These are phyloP conservation scores for Pyrocephalus nanus DNA, from an alignment of 2,797 vertebrate genomes.

Conservation along the genomic window DNA sequence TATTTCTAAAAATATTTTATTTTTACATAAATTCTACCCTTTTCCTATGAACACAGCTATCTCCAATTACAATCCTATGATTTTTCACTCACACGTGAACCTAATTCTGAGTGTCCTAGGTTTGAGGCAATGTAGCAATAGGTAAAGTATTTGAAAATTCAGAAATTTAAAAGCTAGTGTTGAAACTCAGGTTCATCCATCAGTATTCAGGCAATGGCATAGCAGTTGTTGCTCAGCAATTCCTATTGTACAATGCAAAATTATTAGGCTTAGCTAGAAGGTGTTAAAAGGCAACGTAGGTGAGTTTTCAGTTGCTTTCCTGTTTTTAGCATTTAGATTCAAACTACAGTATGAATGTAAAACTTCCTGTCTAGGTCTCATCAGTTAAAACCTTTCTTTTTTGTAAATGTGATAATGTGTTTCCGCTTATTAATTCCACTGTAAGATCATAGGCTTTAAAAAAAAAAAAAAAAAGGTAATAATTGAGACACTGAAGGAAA, in stretches of 20 bases:
- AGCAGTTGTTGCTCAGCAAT: neutral
- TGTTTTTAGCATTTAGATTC: neutral
- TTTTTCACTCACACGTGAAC: neutral
- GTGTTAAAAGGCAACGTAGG: neutral
- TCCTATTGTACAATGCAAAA: neutral
- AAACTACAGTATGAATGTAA: neutral
- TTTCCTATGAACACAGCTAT: neutral
- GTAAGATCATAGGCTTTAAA: neutral
- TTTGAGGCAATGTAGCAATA: neutral
- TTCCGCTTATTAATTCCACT: neutral
- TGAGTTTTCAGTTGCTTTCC: neutral
- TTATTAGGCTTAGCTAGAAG: neutral
- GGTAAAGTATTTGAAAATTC: neutral
- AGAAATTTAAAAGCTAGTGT: neutral
- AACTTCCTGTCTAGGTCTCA: neutral
- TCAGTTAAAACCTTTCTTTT: neutral
- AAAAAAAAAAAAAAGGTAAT: neutral
- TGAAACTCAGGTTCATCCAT: neutral
- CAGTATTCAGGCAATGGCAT: neutral
- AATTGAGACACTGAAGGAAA: neutral
- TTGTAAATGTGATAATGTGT: neutral
- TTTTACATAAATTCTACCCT: neutral
- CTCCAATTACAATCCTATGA: neutral
- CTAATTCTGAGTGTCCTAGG: neutral
- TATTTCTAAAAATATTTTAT: neutral